These are phyloP conservation scores for Hystrix cristata DNA, from an alignment of 2,113 vertebrate genomes.

Conservation along the genomic window DNA sequence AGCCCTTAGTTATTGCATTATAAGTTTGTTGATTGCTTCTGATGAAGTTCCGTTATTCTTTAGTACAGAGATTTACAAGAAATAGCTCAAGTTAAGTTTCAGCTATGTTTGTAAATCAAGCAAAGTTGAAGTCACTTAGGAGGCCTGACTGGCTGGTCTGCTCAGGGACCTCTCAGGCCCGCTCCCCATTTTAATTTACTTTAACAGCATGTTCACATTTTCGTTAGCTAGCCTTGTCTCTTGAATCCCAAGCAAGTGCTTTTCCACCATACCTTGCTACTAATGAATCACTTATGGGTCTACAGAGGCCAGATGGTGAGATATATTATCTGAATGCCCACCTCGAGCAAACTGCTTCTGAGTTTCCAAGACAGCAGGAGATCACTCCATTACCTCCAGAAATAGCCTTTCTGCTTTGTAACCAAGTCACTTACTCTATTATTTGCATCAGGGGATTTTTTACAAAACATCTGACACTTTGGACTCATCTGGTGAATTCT, in stretches of 20 bases:
- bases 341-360: neutral
- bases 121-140: neutral
- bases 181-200: neutral
- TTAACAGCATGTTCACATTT: neutral
- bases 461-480: conserved; percentile 44
- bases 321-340: neutral
- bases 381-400: neutral
- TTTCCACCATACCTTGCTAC: neutral
- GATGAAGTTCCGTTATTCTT: neutral
- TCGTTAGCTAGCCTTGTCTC: neutral
- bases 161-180: neutral
- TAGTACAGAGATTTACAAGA: neutral
- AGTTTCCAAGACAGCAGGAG: conserved; percentile 5
- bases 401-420: conserved; percentile 65
- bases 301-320: neutral
- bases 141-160: neutral
- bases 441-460: conserved; percentile 43
- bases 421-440: neutral
- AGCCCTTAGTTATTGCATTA: neutral
- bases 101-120: neutral
- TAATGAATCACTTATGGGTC: neutral
- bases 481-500: conserved; percentile 32
- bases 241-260: neutral
- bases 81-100: neutral
- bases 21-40: neutral